phyloP scores from a whole-genome alignment of 53 echinoderm and acorn worm genomes.

The Holothuria leucospilota region DNA sequence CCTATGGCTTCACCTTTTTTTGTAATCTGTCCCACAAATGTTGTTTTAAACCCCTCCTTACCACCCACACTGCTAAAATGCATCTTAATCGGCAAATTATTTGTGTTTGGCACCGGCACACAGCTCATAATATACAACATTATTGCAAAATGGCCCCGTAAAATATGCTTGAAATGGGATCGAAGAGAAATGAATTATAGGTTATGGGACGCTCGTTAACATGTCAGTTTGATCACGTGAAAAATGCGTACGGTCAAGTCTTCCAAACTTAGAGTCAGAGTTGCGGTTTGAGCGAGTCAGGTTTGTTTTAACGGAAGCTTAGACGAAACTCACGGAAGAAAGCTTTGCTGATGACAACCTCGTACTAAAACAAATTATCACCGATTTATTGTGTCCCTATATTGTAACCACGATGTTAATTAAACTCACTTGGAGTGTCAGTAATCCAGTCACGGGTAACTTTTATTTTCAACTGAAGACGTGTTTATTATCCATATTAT shows the following conservation, averaged over 20 bases:
- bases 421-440: too few relatives aligned
- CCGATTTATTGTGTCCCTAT: too few relatives aligned
- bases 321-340: too few relatives aligned
- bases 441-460: too few relatives aligned
- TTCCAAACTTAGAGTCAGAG: not conserved
- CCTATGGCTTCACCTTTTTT: not conserved
- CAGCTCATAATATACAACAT: conserved; percentile 36
- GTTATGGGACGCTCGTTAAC: conserved; percentile 16
- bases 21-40: conserved; percentile 20
- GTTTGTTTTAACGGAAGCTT: too few relatives aligned
- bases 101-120: conserved; percentile 25
- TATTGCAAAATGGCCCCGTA: conserved; percentile 39
- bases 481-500: too few relatives aligned
- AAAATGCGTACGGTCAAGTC: conserved; percentile 11
- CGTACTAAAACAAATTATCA: too few relatives aligned
- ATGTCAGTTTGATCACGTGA: conserved; percentile 37
- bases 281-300: too few relatives aligned
- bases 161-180: conserved; percentile 19
- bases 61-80: conserved; percentile 44
- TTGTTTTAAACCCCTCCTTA: conserved; percentile 43
- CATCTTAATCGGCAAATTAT: conserved; percentile 22
- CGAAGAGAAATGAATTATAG: conserved; percentile 35
- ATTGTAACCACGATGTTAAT: too few relatives aligned
- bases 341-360: too few relatives aligned
- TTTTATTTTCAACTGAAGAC: too few relatives aligned